Evolutionary conservation across 2,888 invertebrate genomes (phyloP), one percentile per base, ranked within the genome.

Genomic region (Gonocerus acuteangulatus): DNA sequence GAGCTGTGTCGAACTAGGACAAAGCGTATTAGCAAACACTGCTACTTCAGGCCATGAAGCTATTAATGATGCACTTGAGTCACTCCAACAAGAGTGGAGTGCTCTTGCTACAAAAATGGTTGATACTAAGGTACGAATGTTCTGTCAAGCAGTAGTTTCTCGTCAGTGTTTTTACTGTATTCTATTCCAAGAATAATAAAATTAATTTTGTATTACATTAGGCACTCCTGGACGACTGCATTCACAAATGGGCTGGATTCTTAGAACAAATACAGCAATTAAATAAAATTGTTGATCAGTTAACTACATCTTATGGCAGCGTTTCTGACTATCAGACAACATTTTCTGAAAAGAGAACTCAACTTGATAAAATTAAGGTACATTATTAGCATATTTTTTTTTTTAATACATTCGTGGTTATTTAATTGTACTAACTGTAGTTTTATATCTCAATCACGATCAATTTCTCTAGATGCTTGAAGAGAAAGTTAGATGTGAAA

Each of bases 71-170:
- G 82, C 87, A 2, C 76, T 95, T 4, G 83, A 87, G 1, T 82
- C 84, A 62, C 77, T 95, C 48, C 95, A 95, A 77, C 88, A 89
- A 71, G 86, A 90, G 69, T 95, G 95, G 94, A 92, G 93, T 22
- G 81, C 83, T 6, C 77, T 94, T 51, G 85, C 90, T 2, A 82
- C 92, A 0, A 87, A 87, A 72, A 92, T 95, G 83, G 84, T 91
- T 48, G 93, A 95, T 73, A 89, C 91, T 0, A 94, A 95, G 74
- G 74, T 74, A 49, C 42, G 15, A 4, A n/a, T n/a, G n/a, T n/a
- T n/a, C n/a, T n/a, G n/a, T n/a, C n/a, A n/a, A n/a, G n/a, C n/a
- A n/a, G n/a, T n/a, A n/a, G n/a, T n/a, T n/a, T n/a, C n/a, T n/a
- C n/a, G n/a, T n/a, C n/a, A n/a, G n/a, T n/a, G n/a, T n/a, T n/a